A percentile compares a stretch with the other conserved stretches of the same genome.
phyloP scores from a whole-genome alignment of 1,140 invertebrate species.

The Plectus sambesii region DNA sequence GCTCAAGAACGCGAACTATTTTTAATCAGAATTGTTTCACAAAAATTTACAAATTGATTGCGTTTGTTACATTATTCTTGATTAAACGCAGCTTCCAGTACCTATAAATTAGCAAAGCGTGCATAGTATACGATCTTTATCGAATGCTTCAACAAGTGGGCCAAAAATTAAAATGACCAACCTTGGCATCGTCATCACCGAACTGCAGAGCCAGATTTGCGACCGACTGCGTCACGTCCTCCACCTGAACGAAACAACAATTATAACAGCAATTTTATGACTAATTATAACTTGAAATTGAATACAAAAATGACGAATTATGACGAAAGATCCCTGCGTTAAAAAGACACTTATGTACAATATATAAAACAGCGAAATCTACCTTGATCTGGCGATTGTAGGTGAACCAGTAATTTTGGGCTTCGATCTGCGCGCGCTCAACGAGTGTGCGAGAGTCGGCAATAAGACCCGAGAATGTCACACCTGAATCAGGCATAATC shows the following conservation, averaged over 20 bases:
- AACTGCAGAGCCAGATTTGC: slow-evolving; percentile 96
- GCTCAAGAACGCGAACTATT: no score
- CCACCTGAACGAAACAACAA: slow-evolving; percentile 53
- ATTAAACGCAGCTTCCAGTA: no score
- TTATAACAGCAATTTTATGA: not conserved
- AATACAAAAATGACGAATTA: not conserved
- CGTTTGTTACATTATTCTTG: no score
- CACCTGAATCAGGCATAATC: slow-evolving; percentile 55
- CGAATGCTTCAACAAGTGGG: slow-evolving; percentile 7
- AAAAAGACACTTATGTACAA: no score
- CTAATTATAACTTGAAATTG: not conserved
- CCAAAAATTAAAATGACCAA: slow-evolving; percentile 32
- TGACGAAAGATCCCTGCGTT: no score
- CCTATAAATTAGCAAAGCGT: no score
- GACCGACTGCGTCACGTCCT: slow-evolving; percentile 92
- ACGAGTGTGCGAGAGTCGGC: slow-evolving; percentile 90
- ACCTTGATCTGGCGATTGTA: slow-evolving; percentile 44
- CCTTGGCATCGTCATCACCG: slow-evolving; percentile 89
- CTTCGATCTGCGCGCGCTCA: slow-evolving; percentile 84
- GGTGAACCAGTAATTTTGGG: slow-evolving; percentile 52
- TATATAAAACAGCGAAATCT: no score
- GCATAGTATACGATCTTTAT: no score
- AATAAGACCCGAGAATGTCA: slow-evolving; percentile 93
- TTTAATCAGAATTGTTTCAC: no score
- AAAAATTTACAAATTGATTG: no score